These are phyloP conservation scores for Calephelis nemesis DNA, from an alignment of 1,140 invertebrate genomes.

Conservation along the genomic window DNA sequence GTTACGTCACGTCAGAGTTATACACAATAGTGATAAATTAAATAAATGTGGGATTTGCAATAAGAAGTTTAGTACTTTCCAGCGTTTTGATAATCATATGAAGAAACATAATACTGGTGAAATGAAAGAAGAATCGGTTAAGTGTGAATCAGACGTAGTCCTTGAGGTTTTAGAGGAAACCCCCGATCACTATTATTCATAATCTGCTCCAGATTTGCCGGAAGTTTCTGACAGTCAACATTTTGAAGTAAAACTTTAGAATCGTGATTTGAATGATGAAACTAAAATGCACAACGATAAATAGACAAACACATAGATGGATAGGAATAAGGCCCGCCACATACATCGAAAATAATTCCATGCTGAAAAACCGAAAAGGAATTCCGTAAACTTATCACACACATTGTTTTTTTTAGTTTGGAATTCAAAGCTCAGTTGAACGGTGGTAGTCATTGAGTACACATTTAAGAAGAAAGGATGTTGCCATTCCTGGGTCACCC, in stretches of 20 bases:
- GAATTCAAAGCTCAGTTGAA: no score
- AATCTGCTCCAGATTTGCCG: no score
- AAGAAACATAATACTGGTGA: neutral
- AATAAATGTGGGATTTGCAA: constrained; percentile 1
- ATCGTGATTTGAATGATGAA: neutral
- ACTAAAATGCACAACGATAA: neutral
- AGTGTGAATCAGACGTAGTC: no score
- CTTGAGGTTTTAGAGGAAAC: no score
- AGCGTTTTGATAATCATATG: neutral
- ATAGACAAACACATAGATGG: neutral
- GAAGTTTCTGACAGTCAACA: neutral
- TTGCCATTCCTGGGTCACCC: no score
- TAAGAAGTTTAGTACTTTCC: neutral
- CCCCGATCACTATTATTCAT: no score
- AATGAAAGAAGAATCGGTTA: neutral
- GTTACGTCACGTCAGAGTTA: neutral
- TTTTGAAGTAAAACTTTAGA: neutral
- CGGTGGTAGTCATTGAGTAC: no score
- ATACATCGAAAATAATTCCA: no score
- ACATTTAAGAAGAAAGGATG: no score
- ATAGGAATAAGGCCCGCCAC: neutral
- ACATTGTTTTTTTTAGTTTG: no score
- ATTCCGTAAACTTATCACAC: no score
- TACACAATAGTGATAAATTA: neutral
- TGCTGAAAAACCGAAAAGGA: no score